These are phyloP conservation scores for Rhynchomys soricoides DNA, from an alignment of 2,113 vertebrate species.

Conservation along the genomic window DNA sequence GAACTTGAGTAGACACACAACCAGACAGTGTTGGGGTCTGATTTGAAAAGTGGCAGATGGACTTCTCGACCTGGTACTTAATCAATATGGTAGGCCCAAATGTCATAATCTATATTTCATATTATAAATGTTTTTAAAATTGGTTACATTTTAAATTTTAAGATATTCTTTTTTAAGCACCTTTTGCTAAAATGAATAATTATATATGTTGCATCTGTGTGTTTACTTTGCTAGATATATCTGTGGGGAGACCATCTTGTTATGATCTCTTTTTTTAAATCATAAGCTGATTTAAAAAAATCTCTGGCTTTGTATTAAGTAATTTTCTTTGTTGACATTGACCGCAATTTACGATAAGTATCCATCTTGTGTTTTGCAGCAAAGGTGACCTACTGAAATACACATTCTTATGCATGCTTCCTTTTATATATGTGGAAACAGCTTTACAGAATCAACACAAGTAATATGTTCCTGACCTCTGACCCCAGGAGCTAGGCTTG, in stretches of 20 bases:
- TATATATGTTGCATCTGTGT: not conserved
- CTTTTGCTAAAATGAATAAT: constrained; percentile 19
- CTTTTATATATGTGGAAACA: not conserved
- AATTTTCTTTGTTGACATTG: not conserved
- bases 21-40: not conserved
- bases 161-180: not conserved
- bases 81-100: not conserved
- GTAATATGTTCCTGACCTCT: not conserved
- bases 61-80: not conserved
- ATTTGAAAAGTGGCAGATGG: not conserved
- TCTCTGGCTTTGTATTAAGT: constrained; percentile 14
- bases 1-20: not conserved
- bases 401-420: not conserved
- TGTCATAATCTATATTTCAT: not conserved
- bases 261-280: constrained; percentile 8
- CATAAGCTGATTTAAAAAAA: not conserved
- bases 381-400: not conserved
- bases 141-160: not conserved
- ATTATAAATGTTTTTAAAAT: not conserved
- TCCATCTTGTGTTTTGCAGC: not conserved
- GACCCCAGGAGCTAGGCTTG: not conserved
- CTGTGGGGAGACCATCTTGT: not conserved
- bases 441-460: not conserved
- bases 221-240: not conserved
- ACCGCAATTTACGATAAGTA: constrained; percentile 11